Percentiles rank a stretch among this genome's conserved stretches.
phyloP scores from a whole-genome alignment of 1,140 invertebrate genomes.

The Ptiloglossa arizonensis region DNA sequence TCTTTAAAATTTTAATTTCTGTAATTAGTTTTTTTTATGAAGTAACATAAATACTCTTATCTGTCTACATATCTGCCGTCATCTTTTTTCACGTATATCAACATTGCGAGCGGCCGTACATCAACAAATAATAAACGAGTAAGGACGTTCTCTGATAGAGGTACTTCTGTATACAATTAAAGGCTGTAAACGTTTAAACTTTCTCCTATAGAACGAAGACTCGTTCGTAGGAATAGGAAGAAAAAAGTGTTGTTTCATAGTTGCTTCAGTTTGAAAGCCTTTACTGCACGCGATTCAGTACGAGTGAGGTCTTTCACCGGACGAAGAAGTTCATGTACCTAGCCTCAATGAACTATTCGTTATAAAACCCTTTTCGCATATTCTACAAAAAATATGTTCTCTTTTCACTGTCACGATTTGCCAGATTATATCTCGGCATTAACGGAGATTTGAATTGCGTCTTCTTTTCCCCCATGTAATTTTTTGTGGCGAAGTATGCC shows the following conservation, averaged over 20 bases:
- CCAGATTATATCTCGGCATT: constrained; percentile 2
- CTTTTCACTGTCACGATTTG: constrained; percentile 4
- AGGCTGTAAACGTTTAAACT: constrained; percentile 53
- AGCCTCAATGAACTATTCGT: constrained; percentile 82
- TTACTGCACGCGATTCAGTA: constrained; percentile 85
- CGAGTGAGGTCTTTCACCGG: constrained; percentile 88
- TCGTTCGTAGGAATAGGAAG: constrained; percentile 94
- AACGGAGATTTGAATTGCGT: constrained; percentile 12
- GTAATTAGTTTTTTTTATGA: not conserved
- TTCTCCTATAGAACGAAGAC: constrained; percentile 68
- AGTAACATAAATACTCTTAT: not conserved
- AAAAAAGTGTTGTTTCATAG: constrained; percentile 88
- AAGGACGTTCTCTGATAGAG: constrained; percentile 87
- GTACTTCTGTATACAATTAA: constrained; percentile 86
- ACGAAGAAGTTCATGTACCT: constrained; percentile 90
- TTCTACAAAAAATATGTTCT: constrained; percentile 10
- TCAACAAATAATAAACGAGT: constrained; percentile 88
- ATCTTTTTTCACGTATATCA: not conserved
- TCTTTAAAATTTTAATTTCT: not conserved
- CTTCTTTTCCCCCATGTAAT: not conserved
- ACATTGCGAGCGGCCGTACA: constrained; percentile 87
- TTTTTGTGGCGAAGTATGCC: constrained; percentile 54
- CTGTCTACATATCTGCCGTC: not conserved
- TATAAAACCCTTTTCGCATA: constrained; percentile 45
- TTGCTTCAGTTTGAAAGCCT: constrained; percentile 83